A percentile compares a stretch with the other conserved stretches of the same genome.
Conservation (phyloP, 64 coral and sea anemone genomes). For the Acropora yongei region DNA sequence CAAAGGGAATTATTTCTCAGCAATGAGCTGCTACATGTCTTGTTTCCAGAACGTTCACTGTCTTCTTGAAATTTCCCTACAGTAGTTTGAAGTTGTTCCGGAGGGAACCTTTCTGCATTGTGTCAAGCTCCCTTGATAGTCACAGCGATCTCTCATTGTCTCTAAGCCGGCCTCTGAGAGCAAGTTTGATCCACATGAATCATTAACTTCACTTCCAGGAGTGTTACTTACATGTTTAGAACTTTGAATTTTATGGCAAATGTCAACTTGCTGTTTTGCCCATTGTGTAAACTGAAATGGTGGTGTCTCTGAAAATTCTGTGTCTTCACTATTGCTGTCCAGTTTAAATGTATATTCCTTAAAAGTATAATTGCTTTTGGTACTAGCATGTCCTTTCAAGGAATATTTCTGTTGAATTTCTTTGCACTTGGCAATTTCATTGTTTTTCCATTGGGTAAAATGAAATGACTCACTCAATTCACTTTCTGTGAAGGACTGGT, state of each 20-base stretch:
- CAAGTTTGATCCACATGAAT: neutral
- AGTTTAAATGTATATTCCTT: neutral
- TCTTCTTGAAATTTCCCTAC: neutral
- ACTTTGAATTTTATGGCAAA: constrained; percentile 25
- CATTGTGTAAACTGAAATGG: constrained; percentile 60
- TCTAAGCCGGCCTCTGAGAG: neutral
- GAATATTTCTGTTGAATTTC: constrained; percentile 8
- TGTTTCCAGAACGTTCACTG: neutral
- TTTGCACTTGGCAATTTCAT: constrained; percentile 54
- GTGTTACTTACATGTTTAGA: neutral
- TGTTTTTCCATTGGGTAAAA: constrained; percentile 60
- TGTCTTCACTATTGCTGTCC: neutral
- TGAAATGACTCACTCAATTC: constrained; percentile 24
- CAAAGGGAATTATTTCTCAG: neutral
- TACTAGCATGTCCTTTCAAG: neutral
- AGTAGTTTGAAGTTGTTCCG: neutral
- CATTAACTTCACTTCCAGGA: neutral
- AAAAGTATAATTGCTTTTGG: neutral
- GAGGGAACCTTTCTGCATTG: neutral
- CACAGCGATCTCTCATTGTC: neutral
- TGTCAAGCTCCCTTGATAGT: neutral
- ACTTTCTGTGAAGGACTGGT: neutral
- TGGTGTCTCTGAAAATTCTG: constrained; percentile 21
- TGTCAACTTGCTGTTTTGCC: constrained; percentile 32
- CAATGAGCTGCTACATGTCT: neutral